phyloP scores from a whole-genome alignment of 2,113 vertebrate species.

The Cyanoliseus patagonus region DNA sequence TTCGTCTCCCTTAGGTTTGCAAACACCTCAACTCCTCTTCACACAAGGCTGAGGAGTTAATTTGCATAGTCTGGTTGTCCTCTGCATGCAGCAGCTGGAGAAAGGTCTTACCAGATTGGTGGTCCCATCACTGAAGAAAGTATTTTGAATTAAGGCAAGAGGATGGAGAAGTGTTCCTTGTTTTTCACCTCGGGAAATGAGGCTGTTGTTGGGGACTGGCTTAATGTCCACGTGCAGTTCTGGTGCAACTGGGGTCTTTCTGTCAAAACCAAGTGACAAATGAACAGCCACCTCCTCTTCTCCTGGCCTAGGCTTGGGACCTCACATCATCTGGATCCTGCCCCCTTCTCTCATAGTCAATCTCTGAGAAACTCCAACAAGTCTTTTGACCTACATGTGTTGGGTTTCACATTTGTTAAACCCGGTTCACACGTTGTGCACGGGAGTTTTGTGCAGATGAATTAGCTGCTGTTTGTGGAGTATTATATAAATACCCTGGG shows the following conservation, averaged over 20 bases:
- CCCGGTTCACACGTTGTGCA: conserved; percentile 10
- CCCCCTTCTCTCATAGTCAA: neutral
- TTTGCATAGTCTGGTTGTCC: neutral
- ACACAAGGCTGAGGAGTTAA: neutral
- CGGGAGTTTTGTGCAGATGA: conserved; percentile 44
- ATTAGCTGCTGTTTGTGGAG: conserved; percentile 47
- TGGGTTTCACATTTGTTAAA: neutral
- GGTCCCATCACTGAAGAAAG: neutral
- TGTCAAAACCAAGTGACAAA: neutral
- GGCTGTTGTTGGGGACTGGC: neutral
- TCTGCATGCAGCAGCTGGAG: neutral
- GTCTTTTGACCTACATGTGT: conserved; percentile 25
- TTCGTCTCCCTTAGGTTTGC: neutral
- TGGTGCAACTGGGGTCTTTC: neutral
- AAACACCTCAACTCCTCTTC: neutral
- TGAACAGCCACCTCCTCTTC: neutral
- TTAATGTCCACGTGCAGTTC: rapidly evolving
- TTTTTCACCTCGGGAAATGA: neutral
- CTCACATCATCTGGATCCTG: neutral
- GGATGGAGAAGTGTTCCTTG: neutral
- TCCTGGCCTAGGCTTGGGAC: neutral
- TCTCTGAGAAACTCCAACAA: neutral
- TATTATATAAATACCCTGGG: neutral
- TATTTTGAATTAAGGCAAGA: neutral
- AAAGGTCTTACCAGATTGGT: neutral